These are phyloP conservation scores for Rhyacophila brunnea DNA, from an alignment of 1,140 invertebrate species.

Conservation along the genomic window DNA sequence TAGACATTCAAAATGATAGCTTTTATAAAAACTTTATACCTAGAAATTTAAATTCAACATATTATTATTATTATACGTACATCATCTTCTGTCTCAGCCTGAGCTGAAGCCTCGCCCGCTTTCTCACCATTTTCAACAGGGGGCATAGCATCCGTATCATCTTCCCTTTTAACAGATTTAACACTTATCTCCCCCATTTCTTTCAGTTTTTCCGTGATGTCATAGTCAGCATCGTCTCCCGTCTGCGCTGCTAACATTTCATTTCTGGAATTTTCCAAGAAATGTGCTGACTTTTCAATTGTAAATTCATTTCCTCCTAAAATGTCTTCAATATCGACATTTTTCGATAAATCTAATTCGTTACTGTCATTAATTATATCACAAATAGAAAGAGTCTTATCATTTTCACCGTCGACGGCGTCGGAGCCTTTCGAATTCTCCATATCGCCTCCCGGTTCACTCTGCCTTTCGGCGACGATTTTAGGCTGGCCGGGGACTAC, in stretches of 20 bases:
- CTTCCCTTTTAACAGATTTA: conserved; percentile 41
- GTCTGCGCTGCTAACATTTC: conserved; percentile 40
- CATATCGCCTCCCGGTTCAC: neutral
- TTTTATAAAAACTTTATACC: no score
- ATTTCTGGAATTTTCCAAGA: conserved; percentile 30
- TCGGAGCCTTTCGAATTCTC: neutral
- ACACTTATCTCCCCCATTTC: conserved; percentile 59
- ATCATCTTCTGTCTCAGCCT: conserved; percentile 29
- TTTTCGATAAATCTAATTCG: conserved; percentile 49
- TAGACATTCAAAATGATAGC: no score
- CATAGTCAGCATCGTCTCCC: conserved; percentile 33
- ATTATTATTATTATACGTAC: conserved; percentile 15
- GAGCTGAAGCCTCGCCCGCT: conserved; percentile 12
- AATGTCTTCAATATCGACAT: conserved; percentile 50
- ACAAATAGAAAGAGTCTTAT: conserved; percentile 50
- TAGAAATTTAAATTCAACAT: no score
- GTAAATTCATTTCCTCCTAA: conserved; percentile 49
- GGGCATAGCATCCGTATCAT: conserved; percentile 14
- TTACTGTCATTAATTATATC: conserved; percentile 49
- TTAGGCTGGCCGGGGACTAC: conserved; percentile 40
- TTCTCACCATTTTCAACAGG: conserved; percentile 19
- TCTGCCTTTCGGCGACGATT: neutral
- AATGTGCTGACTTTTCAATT: conserved; percentile 37
- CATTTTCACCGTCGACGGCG: conserved; percentile 5
- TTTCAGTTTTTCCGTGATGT: conserved; percentile 58